Evolutionary conservation across 1,140 invertebrate species (phyloP), one percentile per base, ranked within the genome.

Genomic region (Ephestia elutella): DNA sequence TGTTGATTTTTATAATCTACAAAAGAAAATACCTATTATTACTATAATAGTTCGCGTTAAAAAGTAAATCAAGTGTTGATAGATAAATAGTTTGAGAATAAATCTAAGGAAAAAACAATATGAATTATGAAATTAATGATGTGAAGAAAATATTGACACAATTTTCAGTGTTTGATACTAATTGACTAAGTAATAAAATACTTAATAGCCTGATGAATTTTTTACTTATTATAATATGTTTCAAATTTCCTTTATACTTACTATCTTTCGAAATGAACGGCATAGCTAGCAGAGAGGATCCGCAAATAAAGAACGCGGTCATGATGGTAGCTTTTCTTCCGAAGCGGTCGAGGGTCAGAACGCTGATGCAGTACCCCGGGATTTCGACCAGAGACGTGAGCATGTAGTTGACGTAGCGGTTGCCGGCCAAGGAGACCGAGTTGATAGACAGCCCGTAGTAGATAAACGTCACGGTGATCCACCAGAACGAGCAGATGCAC

Each of bases 391-490:
- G 68, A 4, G 89, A 86, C 5, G 91, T 90, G 5, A 92, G 77
- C 19, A 90, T 89, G 63, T 91, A 92, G 73, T 91, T 92, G n/a
- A 88, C 65, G 69, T 92, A 92, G 54, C 89, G 90, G 71, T 93
- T 91, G 2, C 93, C 93, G 15, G 90, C 92, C 15, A 94, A 83
- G 15, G 92, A 90, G 32, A 92, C 92, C 0, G 92, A 91, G 65
- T 93, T 93, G 35, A 94, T 90, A 1, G 92, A 92, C 13, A 94
- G 69, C 0, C 93, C 93, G 68, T 93, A 96, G 76, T 95, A 97
- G 5, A 95, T 92, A 64, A 96, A 93, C 0, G 93, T 92, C 63
- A 93, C 91, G 0, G 93, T 92, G 11, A 94, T 90, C 93, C 93
- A 96, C 87, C 91, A 94, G 72, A 94, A 92, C 8, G 91, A 93